Evolutionary conservation across 1,140 invertebrate genomes (phyloP), one percentile per base, ranked within the genome.

Genomic region (Drosophila ambigua): DNA sequence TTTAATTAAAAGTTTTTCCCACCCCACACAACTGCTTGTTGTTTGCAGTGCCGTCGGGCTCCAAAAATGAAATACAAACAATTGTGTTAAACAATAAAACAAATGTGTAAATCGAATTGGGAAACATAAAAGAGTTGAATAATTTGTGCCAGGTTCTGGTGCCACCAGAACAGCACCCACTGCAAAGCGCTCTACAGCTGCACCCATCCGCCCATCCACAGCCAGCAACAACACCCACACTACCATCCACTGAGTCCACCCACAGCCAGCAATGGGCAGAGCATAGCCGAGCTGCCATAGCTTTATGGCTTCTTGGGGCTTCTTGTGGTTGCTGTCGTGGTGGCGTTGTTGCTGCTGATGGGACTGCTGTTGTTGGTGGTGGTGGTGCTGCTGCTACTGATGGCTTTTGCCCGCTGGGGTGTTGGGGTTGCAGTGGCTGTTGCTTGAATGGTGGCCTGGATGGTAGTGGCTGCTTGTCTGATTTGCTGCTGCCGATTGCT

Each of bases 231-330:
- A 24, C 43, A 57, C 26, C 5, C n/a, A 50, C 48, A 41, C 58
- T 13, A 31, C 28, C 23, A 39, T 23, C 11, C 28, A 20, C 45
- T 39, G n/a, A 43, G n/a, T 39, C 35, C 35, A 39, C 11, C 35
- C 35, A 39, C 15, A 44, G 39, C 54, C 52, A 4, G 2, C 31
- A 39, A 35, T 11, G 9, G 11, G 31, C 31, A 35, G 31, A 35
- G 31, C 31, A 9, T 9, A 9, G 35, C 11, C 2, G 35, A 4
- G 11, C 8, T 31, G 35, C 35, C 35, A 39, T 39, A 5, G 35
- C 24, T 51, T 81, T 51, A 84, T 62, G 66, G 72, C 72, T 69
- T 80, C 51, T 61, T 59, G 51, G 50, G 72, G 48, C 68, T 67
- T 66, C 35, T 62, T 63, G 63, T 69, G 57, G 75, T 62, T 62